Base-by-base conservation (phyloP, 2,888 invertebrate species). In the Caenorhabditis afra region DNA sequence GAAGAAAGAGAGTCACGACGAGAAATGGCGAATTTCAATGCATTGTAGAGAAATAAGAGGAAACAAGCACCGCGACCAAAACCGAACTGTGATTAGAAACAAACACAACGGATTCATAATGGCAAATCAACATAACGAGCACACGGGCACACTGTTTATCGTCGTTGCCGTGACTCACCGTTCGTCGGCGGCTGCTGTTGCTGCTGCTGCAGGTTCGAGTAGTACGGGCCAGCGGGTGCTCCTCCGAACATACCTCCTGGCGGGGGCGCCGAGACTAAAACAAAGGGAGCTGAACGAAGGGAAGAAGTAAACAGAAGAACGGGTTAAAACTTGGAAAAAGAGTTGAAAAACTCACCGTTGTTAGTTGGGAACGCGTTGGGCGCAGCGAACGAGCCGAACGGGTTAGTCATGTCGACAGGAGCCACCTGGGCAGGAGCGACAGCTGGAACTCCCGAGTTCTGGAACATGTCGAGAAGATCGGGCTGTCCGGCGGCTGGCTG, bases 331-430 rank as follows among this genome's bases (percentile, higher is more conserved):
- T 18, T 18, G 37, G 23, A 50, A 20, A 50, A 16, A 29, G 39
- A 29, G n/a, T n/a, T n/a, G n/a, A 18, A 50, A 1, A 12, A 35
- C 70, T 70, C 5, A 70, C 70, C 70, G 53, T 70, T 64, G 16
- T 16, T 58, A 1, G 52, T 41, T 35, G 67, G 52, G n/a, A 64
- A 62, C 12, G 35, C 61, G 10, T 49, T 62, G 3, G 62, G 37
- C 14, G 66, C 41, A 14, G 77, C 10, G 52, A 83, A 83, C n/a
- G 58, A 59, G 10, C 67, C 62, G 49, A 83, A 83, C 2, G 83
- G 83, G 62, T 88, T 88, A 5, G 83, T 87, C 7, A 80, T 49
- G 37, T 87, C 87, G 10, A 64, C 23, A 20, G 22, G 29, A 37
- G 11, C 37, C n/a, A 3, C 44, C 14, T 23, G 57, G 11, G 70